Percentiles rank a stretch among this genome's conserved stretches.
Evolutionary conservation across 2,888 invertebrate species (phyloP).

Genomic region (Blastobasis adustella): DNA sequence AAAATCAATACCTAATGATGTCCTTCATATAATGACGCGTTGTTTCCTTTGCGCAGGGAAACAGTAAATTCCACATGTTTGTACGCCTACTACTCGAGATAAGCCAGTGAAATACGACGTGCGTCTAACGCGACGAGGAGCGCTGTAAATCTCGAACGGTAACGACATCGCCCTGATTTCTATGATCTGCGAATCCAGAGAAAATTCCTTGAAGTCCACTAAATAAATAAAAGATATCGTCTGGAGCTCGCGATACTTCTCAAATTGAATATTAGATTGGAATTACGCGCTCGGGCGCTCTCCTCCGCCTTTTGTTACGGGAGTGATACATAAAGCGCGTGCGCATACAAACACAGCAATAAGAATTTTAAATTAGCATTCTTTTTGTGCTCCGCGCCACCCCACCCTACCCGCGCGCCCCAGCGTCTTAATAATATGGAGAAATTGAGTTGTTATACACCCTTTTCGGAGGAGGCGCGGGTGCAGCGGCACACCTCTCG

Average conservation of each 20-base stretch:
- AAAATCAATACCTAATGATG: no score
- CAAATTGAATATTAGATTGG: constrained; percentile 74
- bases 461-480: constrained; percentile 66
- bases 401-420: constrained; percentile 54
- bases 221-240: constrained; percentile 64
- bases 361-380: constrained; percentile 75
- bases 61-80: no score
- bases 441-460: constrained; percentile 74
- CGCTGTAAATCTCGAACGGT: neutral
- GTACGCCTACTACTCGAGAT: no score
- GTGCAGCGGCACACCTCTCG: constrained; percentile 65
- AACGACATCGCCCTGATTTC: constrained; percentile 20
- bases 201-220: constrained; percentile 44
- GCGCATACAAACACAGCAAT: constrained; percentile 70
- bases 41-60: no score
- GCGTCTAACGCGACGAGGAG: neutral
- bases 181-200: constrained; percentile 42
- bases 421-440: constrained; percentile 70
- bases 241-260: constrained; percentile 57
- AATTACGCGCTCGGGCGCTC: constrained; percentile 69
- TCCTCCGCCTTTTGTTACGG: constrained; percentile 64
- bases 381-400: constrained; percentile 67
- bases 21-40: no score
- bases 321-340: constrained; percentile 70
- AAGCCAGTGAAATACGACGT: no score